Conservation (phyloP, 2,797 vertebrate genomes). For the Eospalax fontanierii region DNA sequence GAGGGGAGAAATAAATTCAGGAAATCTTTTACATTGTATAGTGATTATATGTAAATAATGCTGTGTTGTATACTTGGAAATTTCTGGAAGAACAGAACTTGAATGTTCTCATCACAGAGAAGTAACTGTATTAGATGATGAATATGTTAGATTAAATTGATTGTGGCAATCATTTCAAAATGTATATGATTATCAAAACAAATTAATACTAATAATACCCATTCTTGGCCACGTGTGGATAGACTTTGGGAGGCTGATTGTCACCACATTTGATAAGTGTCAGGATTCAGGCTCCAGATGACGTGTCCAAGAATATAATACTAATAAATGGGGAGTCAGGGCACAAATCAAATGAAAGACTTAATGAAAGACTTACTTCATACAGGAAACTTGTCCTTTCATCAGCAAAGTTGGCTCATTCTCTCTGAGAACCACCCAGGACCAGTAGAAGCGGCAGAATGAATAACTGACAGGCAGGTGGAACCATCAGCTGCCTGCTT, state of each 20-base stretch:
- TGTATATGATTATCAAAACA: neutral
- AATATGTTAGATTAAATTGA: neutral
- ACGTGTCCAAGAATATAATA: neutral
- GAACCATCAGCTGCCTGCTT: neutral
- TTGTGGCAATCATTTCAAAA: neutral
- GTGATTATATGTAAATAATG: neutral
- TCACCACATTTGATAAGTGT: neutral
- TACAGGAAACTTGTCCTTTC: neutral
- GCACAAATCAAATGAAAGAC: constrained; percentile 20
- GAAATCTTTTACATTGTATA: neutral
- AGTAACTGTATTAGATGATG: neutral
- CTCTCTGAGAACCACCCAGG: neutral
- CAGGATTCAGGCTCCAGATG: neutral
- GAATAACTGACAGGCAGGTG: neutral
- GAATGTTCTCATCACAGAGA: neutral
- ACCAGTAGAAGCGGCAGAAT: neutral
- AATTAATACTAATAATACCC: neutral
- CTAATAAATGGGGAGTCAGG: neutral
- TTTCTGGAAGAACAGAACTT: neutral
- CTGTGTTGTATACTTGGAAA: neutral
- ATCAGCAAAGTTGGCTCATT: neutral
- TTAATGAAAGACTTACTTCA: neutral
- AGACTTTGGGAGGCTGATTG: neutral
- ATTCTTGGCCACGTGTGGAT: neutral
- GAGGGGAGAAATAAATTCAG: neutral